Base-by-base conservation (phyloP, 2,888 invertebrate genomes). In the Drosophila kokeensis region DNA sequence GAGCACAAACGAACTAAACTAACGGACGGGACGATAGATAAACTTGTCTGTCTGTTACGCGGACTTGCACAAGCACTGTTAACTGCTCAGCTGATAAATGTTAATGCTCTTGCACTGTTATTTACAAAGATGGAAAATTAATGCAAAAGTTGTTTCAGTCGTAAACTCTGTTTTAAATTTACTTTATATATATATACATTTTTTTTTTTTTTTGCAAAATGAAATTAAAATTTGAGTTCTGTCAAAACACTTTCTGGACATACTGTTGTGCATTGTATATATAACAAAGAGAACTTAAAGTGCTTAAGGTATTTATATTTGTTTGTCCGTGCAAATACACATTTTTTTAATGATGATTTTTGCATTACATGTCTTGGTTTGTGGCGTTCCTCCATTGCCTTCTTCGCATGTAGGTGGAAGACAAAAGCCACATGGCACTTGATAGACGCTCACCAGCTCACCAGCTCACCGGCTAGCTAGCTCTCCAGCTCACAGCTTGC, bases 401-500 rank as follows among this genome's bases (percentile, higher is more conserved):
- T 66, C 60, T 49, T 38, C 55, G 67, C 62, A 52, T 42, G 57
- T 42, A 21, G 40, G 68, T 68, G 67, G 68, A 53, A 62, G 50
- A 75, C 76, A 78, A 66, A 66, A 74, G 75, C 79, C 71, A 78
- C 54, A 75, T 78, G 78, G 32, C 64, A 75, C 68, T 59, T 72
- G 68, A 72, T 57, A 62, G 80, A 79, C 61, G 64, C 55, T 79
- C 53, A 61, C 61, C 67, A 79, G 36, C 79, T 60, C 62, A 36
- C n/a, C 13, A 7, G 29, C 7, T 30, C 30, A 30, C 30, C 30
- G 0, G 32, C 4, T 32, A 10, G 0, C 10, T 32, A 32, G 32
- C 32, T 32, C 32, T 3, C 32, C 32, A 32, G 54, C 42, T 32
- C 54, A 29, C 27, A 38, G 13, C 54, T 36, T n/a, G 24, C 52